phyloP scores from a whole-genome alignment of 1,140 invertebrate species.

The Lordiphosa collinella region DNA sequence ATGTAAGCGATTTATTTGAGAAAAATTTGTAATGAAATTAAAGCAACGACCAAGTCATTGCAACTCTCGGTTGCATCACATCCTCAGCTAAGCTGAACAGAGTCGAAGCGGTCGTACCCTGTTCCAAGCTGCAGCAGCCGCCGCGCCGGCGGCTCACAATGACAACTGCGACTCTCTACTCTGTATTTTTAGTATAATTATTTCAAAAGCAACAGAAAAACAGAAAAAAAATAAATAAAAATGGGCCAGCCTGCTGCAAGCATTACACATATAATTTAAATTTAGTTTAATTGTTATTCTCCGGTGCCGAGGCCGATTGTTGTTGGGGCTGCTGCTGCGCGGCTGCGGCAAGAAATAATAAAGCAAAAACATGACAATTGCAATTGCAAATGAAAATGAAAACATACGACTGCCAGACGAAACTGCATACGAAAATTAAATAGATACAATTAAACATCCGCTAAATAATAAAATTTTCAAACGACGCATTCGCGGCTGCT shows the following conservation, averaged over 20 bases:
- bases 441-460: slow-evolving; percentile 79
- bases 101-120: no score
- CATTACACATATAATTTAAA: slow-evolving; percentile 78
- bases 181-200: slow-evolving; percentile 74
- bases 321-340: slow-evolving; percentile 21
- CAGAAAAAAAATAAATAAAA: slow-evolving; percentile 15
- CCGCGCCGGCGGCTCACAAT: slow-evolving; percentile 5
- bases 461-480: slow-evolving; percentile 77
- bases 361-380: slow-evolving; percentile 65
- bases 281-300: slow-evolving; percentile 79
- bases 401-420: slow-evolving; percentile 40
- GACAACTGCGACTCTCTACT: slow-evolving; percentile 34
- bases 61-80: slow-evolving; percentile 56
- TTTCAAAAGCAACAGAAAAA: slow-evolving; percentile 14
- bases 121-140: slow-evolving; percentile 19
- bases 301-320: slow-evolving; percentile 28
- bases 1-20: slow-evolving; percentile 74
- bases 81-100: slow-evolving; percentile 64
- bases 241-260: slow-evolving; percentile 37
- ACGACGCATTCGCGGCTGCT: slow-evolving; percentile 14
- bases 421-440: slow-evolving; percentile 72
- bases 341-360: slow-evolving; percentile 47
- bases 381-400: slow-evolving; percentile 50
- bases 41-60: slow-evolving; percentile 30
- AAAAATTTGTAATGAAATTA: slow-evolving; percentile 68